Evolutionary conservation across 1,140 invertebrate species (phyloP).

Genomic region (Gonioctena quinquepunctata): DNA sequence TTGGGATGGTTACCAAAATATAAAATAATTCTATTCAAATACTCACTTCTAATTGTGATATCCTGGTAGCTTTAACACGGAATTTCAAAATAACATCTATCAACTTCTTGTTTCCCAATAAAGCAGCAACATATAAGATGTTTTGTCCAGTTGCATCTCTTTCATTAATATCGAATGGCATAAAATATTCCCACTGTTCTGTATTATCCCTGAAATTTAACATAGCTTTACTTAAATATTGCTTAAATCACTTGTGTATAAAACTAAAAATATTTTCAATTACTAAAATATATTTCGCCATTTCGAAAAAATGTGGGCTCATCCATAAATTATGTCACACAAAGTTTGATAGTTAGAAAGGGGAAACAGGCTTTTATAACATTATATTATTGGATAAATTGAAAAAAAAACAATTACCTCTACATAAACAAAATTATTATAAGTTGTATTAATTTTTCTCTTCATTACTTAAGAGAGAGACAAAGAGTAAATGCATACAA

Average conservation of each 20-base stretch:
- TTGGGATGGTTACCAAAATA: neutral
- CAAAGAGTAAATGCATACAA: too few relatives aligned
- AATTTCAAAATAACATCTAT: constrained; percentile 80
- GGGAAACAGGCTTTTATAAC: too few relatives aligned
- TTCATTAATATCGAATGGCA: constrained; percentile 89
- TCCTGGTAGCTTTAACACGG: constrained; percentile 68
- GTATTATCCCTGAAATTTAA: constrained; percentile 65
- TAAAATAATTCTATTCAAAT: neutral
- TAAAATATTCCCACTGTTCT: constrained; percentile 79
- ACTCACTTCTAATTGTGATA: constrained; percentile 39
- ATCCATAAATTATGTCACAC: neutral
- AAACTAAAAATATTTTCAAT: constrained; percentile 11
- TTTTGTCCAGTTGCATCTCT: constrained; percentile 89
- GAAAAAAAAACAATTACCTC: too few relatives aligned
- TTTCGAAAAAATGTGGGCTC: too few relatives aligned
- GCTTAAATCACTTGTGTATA: too few relatives aligned
- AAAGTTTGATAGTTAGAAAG: too few relatives aligned
- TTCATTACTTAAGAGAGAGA: too few relatives aligned
- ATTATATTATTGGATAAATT: too few relatives aligned
- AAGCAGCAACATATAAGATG: constrained; percentile 84
- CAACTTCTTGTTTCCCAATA: constrained; percentile 79
- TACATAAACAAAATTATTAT: too few relatives aligned
- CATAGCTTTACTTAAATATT: too few relatives aligned
- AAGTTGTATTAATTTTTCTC: too few relatives aligned
- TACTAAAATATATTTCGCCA: too few relatives aligned